Conservation (phyloP, 2,113 vertebrate species). For the Tychaedon coryphoeus region DNA sequence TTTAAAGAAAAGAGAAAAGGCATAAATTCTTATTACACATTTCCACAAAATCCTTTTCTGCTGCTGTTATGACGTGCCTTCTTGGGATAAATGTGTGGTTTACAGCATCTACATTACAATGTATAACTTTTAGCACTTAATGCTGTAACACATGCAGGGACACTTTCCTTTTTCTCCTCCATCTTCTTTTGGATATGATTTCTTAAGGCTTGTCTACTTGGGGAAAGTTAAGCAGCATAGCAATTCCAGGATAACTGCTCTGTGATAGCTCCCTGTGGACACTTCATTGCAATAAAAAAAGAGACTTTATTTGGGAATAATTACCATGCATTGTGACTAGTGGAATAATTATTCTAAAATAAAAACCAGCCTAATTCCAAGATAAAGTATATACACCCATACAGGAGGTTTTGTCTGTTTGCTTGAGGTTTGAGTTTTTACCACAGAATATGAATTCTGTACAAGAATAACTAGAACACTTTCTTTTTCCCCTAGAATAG, state of each 20-base stretch:
- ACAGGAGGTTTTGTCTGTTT: not conserved
- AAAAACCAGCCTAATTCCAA: conserved; percentile 38
- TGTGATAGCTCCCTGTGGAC: conserved; percentile 55
- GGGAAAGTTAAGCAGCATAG: conserved; percentile 32
- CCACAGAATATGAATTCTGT: not conserved
- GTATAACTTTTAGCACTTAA: not conserved
- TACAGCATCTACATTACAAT: conserved; percentile 24
- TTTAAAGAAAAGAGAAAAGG: not conserved
- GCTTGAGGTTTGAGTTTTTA: not conserved
- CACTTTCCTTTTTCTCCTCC: not conserved
- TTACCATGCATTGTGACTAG: conserved; percentile 47
- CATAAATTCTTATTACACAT: not conserved
- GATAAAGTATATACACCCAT: not conserved
- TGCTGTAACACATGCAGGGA: not conserved
- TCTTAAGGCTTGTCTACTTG: conserved; percentile 17
- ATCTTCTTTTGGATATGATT: conserved; percentile 36
- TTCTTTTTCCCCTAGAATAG: not conserved
- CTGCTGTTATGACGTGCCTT: not conserved
- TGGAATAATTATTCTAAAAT: conserved; percentile 56
- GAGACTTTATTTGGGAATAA: conserved; percentile 56
- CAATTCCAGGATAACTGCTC: conserved; percentile 52
- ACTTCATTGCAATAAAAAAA: conserved; percentile 52
- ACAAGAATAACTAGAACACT: not conserved
- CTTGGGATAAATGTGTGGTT: conserved; percentile 5
- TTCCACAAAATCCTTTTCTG: conserved; percentile 5